Conservation (phyloP, 2,888 invertebrate genomes). For the Operophtera brumata region DNA sequence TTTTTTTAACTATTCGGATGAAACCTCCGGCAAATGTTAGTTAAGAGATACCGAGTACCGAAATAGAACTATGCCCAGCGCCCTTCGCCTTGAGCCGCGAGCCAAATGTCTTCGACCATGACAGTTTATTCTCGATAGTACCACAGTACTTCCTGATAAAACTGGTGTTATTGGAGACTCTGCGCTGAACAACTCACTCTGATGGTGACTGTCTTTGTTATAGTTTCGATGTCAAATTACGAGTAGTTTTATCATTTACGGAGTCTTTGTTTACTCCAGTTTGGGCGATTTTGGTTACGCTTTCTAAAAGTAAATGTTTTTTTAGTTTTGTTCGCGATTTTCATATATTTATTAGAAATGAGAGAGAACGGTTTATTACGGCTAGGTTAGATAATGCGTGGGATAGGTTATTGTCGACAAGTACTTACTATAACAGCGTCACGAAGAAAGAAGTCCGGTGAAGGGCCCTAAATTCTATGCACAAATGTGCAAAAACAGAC, state of each 20-base stretch:
- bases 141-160: slow-evolving; percentile 35
- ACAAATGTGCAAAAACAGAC: too few species aligned
- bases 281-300: too few species aligned
- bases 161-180: slow-evolving; percentile 10
- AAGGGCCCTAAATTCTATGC: too few species aligned
- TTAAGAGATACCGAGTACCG: slow-evolving; percentile 17
- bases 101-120: slow-evolving; percentile 50
- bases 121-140: slow-evolving; percentile 29
- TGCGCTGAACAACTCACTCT: slow-evolving; percentile 3
- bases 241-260: background rate
- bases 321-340: too few species aligned
- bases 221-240: background rate
- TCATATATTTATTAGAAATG: too few species aligned
- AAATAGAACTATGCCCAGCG: slow-evolving; percentile 44
- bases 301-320: too few species aligned
- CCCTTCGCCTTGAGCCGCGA: slow-evolving; percentile 51
- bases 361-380: too few species aligned
- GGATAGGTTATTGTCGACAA: too few species aligned
- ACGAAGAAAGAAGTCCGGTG: too few species aligned
- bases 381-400: too few species aligned
- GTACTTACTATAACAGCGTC: too few species aligned
- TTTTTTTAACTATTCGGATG: too few species aligned
- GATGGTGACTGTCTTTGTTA: background rate
- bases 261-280: background rate
- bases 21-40: background rate